Evolutionary conservation across 2,888 invertebrate genomes (phyloP), one percentile per base, ranked within the genome.

Genomic region (Melolontha melolontha): DNA sequence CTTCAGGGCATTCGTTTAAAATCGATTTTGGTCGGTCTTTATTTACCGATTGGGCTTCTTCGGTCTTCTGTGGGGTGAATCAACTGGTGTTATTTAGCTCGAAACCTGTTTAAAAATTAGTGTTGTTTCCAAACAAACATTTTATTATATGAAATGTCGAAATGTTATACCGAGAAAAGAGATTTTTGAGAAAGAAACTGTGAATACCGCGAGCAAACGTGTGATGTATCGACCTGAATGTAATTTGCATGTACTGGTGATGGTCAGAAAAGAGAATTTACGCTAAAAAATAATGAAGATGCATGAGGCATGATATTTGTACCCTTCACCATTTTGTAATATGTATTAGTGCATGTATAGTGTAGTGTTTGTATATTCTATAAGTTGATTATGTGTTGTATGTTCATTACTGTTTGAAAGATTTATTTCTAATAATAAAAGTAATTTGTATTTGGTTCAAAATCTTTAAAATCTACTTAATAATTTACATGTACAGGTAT

Each of bases 151-250:
- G 34, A 34, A 34, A 34, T 34, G 29, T 6, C n/a, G n/a, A n/a
- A 50, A 52, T 34, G 12, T n/a, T n/a, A n/a, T 39, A n/a, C 14
- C n/a, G 5, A n/a, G 29, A 34, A 14, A 29, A 52, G 14, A 39
- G 12, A 54, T 11, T 11, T 11, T 49, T 47, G 11, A 22, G 49
- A 49, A 17, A 49, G 22, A 22, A 22, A 62, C 59, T 59, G 59
- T 75, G 81, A 81, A 81, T 81, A 81, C 81, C 80, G 80, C 78
- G 80, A 80, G 76, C 80, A 80, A 73, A 80, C 81, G 81, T 78
- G 78, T 78, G 74, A 77, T 79, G 80, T 71, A 67, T 68, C 78
- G 73, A 69, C 77, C 75, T 79, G 77, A 77, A 67, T 66, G 40
- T 62, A 44, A 55, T 65, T 63, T 77, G 76, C 76, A 78, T 77